Conservation (phyloP, 2,888 invertebrate genomes). For the Sphaerophoria rueppellii region DNA sequence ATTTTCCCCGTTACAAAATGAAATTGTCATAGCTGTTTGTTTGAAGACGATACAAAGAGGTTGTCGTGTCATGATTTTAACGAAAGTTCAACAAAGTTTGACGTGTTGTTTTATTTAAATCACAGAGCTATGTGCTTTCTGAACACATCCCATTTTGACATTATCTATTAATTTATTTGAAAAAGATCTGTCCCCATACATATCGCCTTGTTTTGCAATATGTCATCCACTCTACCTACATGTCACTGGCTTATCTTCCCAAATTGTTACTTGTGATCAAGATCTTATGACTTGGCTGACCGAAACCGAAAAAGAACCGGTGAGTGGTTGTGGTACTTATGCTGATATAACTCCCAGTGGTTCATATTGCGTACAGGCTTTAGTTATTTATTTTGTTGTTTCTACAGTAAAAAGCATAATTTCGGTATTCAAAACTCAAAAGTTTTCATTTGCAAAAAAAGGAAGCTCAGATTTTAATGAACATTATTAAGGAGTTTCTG, state of each 20-base stretch:
- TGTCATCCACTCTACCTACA: conserved; percentile 35
- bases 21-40: not conserved
- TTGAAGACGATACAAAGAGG: not conserved
- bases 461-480: too few species aligned
- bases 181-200: not conserved
- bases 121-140: conserved; percentile 2
- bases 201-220: conserved; percentile 2
- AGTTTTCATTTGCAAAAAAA: too few species aligned
- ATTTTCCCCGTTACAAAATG: conserved; percentile 27
- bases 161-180: conserved; percentile 9
- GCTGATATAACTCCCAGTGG: too few species aligned
- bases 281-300: conserved; percentile 19
- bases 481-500: too few species aligned
- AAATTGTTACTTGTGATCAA: conserved; percentile 37
- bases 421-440: too few species aligned
- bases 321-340: too few species aligned
- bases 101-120: not conserved
- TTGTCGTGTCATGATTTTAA: conserved; percentile 11
- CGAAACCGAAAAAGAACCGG: conserved; percentile 5
- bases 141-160: conserved; percentile 9
- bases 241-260: conserved; percentile 40
- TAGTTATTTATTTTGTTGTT: too few species aligned
- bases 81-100: conserved; percentile 8
- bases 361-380: too few species aligned
- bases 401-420: too few species aligned